Percentiles rank a stretch among this genome's conserved stretches.
Evolutionary conservation across 2,113 vertebrate genomes (phyloP).

Genomic region (Forbesichthys agassizii): DNA sequence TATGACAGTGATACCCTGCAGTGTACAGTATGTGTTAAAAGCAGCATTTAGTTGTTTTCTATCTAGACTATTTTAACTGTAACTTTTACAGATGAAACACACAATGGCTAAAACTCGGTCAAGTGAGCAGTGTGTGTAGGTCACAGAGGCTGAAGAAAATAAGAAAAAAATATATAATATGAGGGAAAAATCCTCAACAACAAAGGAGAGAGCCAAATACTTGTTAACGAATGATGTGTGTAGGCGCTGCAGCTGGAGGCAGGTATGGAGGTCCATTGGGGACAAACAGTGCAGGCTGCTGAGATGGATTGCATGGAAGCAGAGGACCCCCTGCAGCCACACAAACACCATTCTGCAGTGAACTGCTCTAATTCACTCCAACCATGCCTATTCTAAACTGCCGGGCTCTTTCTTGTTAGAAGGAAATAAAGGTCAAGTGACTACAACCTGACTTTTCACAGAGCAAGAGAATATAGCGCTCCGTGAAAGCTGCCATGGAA

Average conservation of each 20-base stretch:
- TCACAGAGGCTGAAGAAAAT: constrained; percentile 44
- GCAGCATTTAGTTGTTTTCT: constrained; percentile 38
- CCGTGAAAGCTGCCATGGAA: constrained; percentile 21
- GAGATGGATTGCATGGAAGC: constrained; percentile 72
- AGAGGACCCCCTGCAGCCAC: constrained; percentile 71
- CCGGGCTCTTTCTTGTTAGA: constrained; percentile 52
- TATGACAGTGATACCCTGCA: neutral
- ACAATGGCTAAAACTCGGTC: constrained; percentile 54
- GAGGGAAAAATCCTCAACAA: constrained; percentile 55
- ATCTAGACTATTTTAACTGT: constrained; percentile 17
- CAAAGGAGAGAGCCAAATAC: constrained; percentile 63
- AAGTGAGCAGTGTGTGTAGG: constrained; percentile 56
- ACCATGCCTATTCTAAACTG: constrained; percentile 71
- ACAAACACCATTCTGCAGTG: constrained; percentile 63
- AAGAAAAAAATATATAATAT: constrained; percentile 23
- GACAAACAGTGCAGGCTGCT: constrained; percentile 70
- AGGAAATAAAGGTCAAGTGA: constrained; percentile 69
- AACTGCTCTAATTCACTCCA: constrained; percentile 70
- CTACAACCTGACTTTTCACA: constrained; percentile 44
- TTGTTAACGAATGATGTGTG: constrained; percentile 77
- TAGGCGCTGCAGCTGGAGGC: constrained; percentile 72
- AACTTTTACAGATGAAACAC: constrained; percentile 36
- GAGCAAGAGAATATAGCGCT: constrained; percentile 17
- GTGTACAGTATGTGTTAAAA: constrained; percentile 12
- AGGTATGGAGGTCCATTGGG: constrained; percentile 70